A percentile compares a stretch with the other conserved stretches of the same genome.
Evolutionary conservation across 2,888 invertebrate genomes (phyloP).

Genomic region (Microctonus aethiopoides): DNA sequence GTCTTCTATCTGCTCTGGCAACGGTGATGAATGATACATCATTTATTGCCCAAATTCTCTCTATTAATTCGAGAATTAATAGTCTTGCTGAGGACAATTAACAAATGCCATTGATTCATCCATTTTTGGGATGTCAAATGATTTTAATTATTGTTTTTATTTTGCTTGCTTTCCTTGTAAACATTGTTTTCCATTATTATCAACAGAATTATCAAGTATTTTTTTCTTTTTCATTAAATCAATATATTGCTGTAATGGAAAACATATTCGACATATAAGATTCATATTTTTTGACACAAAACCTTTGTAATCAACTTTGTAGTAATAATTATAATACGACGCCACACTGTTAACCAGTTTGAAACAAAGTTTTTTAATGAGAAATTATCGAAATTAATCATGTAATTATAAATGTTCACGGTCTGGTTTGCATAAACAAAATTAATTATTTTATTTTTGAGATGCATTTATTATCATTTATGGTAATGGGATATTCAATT

Average conservation of each 20-base stretch:
- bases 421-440: background rate
- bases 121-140: constrained; percentile 43
- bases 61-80: constrained; percentile 85
- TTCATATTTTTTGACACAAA: constrained; percentile 4
- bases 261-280: constrained; percentile 3
- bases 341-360: background rate
- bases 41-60: constrained; percentile 81
- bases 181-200: constrained; percentile 46
- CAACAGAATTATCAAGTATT: constrained; percentile 40
- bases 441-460: background rate
- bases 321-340: background rate
- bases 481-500: background rate
- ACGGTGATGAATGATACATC: constrained; percentile 76
- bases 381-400: background rate
- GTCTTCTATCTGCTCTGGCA: constrained; percentile 75
- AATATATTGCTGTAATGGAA: background rate
- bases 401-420: background rate
- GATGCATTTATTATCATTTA: background rate
- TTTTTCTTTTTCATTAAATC: constrained; percentile 32
- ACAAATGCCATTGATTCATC: constrained; percentile 58
- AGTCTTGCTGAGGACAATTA: constrained; percentile 80
- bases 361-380: background rate
- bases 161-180: constrained; percentile 60
- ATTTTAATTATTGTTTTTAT: constrained; percentile 45
- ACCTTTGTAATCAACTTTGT: background rate